Conservation (phyloP, 2,797 vertebrate species). For the Sus cebifrons region DNA sequence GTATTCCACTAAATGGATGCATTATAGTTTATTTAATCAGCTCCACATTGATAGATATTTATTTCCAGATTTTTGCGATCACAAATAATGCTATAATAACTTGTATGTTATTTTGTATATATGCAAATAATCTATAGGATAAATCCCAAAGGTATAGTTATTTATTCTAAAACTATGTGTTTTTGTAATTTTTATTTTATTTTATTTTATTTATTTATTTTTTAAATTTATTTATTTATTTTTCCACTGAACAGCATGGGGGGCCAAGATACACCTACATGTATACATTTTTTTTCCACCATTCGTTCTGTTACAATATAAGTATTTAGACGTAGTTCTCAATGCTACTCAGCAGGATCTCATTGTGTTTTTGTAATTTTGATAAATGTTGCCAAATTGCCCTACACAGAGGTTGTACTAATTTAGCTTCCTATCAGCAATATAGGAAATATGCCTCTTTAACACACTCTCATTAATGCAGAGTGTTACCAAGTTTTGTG, state of each 20-base stretch:
- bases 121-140: background rate
- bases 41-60: background rate
- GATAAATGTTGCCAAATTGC: slow-evolving; percentile 10
- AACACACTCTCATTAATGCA: background rate
- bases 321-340: too few relatives aligned
- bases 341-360: too few relatives aligned
- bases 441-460: slow-evolving; percentile 26
- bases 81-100: background rate
- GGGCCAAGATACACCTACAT: too few relatives aligned
- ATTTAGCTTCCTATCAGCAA: background rate
- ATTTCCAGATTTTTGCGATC: too few relatives aligned
- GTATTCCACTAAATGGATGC: background rate
- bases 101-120: slow-evolving; percentile 8
- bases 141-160: slow-evolving; percentile 64
- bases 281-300: too few relatives aligned
- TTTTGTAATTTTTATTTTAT: too few relatives aligned
- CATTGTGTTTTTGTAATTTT: background rate
- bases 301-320: too few relatives aligned
- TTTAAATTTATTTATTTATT: too few relatives aligned
- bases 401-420: background rate
- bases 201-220: too few relatives aligned
- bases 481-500: background rate
- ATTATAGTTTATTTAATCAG: slow-evolving; percentile 24
- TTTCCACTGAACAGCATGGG: too few relatives aligned
- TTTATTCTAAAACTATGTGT: background rate